phyloP scores from a whole-genome alignment of 2,797 vertebrate genomes.

The Melanotaenia pygmaea region DNA sequence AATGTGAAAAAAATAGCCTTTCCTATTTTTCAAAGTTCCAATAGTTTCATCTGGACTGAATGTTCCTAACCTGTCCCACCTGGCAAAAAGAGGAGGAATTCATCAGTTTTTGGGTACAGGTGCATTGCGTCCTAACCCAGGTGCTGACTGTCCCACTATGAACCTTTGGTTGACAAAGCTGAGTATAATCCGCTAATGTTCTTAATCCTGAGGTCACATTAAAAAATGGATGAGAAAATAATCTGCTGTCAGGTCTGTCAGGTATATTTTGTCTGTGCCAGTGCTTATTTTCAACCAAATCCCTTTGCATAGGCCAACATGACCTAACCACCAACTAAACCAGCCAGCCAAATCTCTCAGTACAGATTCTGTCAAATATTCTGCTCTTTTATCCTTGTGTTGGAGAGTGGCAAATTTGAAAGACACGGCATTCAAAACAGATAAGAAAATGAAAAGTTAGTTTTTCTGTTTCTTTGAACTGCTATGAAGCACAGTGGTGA shows the following conservation, averaged over 20 bases:
- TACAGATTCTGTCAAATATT: conserved; percentile 35
- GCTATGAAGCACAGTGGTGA: conserved; percentile 4
- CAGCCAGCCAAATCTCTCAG: conserved; percentile 60
- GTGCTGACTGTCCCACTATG: conserved; percentile 69
- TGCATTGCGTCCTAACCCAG: conserved; percentile 69
- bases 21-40: conserved; percentile 11
- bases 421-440: conserved; percentile 34
- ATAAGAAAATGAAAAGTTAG: conserved; percentile 36
- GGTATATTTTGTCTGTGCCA: conserved; percentile 71
- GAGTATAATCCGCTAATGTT: conserved; percentile 78
- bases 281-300: conserved; percentile 72
- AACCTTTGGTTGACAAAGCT: conserved; percentile 75
- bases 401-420: conserved; percentile 40
- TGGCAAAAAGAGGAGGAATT: conserved; percentile 39
- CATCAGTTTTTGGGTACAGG: conserved; percentile 39
- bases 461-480: conserved; percentile 32
- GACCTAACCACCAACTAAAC: conserved; percentile 43
- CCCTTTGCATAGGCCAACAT: conserved; percentile 51
- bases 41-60: conserved; percentile 17
- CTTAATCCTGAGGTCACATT: conserved; percentile 81
- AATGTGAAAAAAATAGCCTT: conserved; percentile 16
- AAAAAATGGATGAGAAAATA: conserved; percentile 82
- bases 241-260: conserved; percentile 80
- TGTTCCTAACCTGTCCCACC: conserved; percentile 23
- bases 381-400: conserved; percentile 66